Evolutionary conservation across 2,888 invertebrate genomes (phyloP).

Genomic region (Agriopis marginaria): DNA sequence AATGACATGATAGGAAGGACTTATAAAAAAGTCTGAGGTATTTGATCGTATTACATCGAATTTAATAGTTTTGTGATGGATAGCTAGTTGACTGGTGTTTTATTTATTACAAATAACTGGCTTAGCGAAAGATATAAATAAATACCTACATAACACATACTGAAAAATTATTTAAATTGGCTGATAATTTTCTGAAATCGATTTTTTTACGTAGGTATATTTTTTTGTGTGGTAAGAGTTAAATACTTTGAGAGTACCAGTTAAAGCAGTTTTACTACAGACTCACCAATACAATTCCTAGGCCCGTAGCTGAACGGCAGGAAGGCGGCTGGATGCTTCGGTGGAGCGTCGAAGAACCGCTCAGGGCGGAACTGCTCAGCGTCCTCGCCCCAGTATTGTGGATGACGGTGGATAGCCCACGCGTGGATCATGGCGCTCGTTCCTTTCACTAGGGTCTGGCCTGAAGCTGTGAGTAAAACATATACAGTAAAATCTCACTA

Average conservation of each 20-base stretch:
- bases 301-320: conserved; percentile 89
- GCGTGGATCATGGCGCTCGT: conserved; percentile 35
- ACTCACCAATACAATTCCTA: conserved; percentile 88
- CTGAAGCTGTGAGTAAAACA: conserved; percentile 28
- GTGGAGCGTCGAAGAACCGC: conserved; percentile 81
- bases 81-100: no score
- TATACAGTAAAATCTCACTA: no score
- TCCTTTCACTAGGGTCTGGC: conserved; percentile 26
- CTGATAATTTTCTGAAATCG: no score
- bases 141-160: no score
- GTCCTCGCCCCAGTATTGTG: conserved; percentile 86
- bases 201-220: no score
- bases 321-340: conserved; percentile 87
- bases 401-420: conserved; percentile 69
- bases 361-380: conserved; percentile 88
- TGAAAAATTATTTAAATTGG: no score
- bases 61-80: no score
- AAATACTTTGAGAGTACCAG: not conserved
- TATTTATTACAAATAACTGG: not conserved
- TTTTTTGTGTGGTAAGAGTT: no score
- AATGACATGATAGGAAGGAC: no score
- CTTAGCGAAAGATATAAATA: no score
- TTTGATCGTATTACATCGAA: no score
- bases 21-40: no score
- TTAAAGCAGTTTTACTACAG: not conserved